phyloP scores from a whole-genome alignment of 2,113 vertebrate species.

The Xiphorhynchus elegans region DNA sequence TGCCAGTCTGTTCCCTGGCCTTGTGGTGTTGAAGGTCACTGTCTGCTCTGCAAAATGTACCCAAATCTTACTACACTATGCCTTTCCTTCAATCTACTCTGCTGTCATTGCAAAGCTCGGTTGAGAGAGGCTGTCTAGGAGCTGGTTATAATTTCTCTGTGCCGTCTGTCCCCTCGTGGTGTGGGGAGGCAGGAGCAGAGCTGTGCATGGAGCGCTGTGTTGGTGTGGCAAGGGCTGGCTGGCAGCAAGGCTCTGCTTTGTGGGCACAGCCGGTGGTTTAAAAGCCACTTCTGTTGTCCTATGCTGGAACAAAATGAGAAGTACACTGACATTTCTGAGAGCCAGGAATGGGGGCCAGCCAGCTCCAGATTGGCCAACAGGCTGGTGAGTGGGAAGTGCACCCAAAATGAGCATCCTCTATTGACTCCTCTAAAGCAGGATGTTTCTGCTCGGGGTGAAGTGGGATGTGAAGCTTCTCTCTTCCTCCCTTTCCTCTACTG shows the following conservation, averaged over 20 bases:
- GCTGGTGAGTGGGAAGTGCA: not conserved
- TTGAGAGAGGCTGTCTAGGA: not conserved
- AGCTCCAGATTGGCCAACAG: not conserved
- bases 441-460: not conserved
- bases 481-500: not conserved
- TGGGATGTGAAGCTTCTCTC: not conserved
- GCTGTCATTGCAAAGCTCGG: not conserved
- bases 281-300: not conserved
- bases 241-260: not conserved
- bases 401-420: not conserved
- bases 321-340: not conserved
- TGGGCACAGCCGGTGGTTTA: not conserved
- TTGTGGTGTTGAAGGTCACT: not conserved
- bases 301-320: not conserved
- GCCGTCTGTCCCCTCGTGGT: rapidly evolving
- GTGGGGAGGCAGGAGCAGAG: not conserved
- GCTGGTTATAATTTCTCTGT: not conserved
- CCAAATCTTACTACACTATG: not conserved
- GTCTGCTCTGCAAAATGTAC: not conserved
- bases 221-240: rapidly evolving
- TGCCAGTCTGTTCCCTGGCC: not conserved
- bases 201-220: not conserved
- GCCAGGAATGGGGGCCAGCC: not conserved
- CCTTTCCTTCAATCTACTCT: not conserved
- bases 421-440: not conserved